Evolutionary conservation across 2,113 vertebrate species (phyloP), one percentile per base, ranked within the genome.

Genomic region (Scytalopus superciliaris): DNA sequence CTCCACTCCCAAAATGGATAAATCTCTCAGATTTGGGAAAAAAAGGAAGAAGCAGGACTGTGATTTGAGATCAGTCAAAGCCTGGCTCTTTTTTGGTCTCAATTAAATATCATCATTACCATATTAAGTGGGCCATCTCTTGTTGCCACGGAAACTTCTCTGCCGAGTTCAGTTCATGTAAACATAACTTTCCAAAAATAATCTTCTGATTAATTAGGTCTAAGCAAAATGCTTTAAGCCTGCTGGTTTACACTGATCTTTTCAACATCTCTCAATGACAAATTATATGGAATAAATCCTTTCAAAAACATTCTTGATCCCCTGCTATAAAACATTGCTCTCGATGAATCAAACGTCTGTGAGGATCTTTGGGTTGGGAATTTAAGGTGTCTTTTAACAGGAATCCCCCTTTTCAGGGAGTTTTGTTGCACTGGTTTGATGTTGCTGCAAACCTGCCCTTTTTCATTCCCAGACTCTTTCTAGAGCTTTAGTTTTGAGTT

Each of bases 141-240:
- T 89, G 96, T 97, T 97, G 81, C 96, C 88, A 94, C 28, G 96
- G 96, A 95, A 89, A 96, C 90, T 90, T 96, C 94, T 95, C 76
- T 84, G 52, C 93, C 30, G 76, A 95, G 84, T 95, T 96, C 84
- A 45, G 88, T 92, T 92, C 88, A 57, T 86, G 88, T 96, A 97
- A 96, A 95, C 93, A 92, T 49, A 93, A 95, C 79, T 96, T 97
- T 84, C 96, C 92, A 86, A 95, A 96, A 97, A 97, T 97, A 96
- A 92, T 91, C 82, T 90, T 69, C 79, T 90, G 88, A 96, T 97
- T 95, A 96, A 93, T 96, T 94, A 94, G 83, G 64, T 74, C 90
- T 96, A 27, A 89, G 77, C 40, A 3, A 88, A 93, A 90, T 53
- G 68, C 31, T 74, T 57, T 59, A 53, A 89, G 70, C 89, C 87